Evolutionary conservation across 2,113 vertebrate species (phyloP).

Genomic region (Echinops telfairi): DNA sequence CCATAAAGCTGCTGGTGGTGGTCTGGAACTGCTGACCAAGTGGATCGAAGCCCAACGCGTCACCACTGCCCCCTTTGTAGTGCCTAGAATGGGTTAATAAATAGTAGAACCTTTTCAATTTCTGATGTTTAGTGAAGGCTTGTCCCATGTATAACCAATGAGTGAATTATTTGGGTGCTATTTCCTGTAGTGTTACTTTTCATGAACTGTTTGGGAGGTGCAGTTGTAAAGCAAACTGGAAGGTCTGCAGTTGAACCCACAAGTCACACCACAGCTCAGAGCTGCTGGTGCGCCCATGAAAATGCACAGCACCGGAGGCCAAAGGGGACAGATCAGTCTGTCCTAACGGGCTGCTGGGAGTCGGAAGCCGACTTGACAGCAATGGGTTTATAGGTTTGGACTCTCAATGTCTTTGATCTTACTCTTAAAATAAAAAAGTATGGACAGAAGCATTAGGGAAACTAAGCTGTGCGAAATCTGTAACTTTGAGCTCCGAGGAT

Average conservation of each 20-base stretch:
- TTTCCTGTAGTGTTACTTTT: neutral
- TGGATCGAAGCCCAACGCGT: too few species aligned
- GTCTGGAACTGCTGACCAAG: too few species aligned
- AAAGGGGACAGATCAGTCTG: neutral
- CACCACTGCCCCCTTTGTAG: too few species aligned
- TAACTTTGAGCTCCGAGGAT: slow-evolving; percentile 2
- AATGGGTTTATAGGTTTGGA: neutral
- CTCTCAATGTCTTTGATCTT: slow-evolving; percentile 3
- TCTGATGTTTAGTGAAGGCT: neutral
- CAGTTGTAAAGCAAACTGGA: neutral
- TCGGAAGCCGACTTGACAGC: neutral
- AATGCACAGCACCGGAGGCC: neutral
- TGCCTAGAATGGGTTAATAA: too few species aligned
- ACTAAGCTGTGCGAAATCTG: slow-evolving; percentile 19
- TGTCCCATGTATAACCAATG: neutral
- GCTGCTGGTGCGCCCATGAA: neutral
- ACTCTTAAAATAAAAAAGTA: slow-evolving; percentile 21
- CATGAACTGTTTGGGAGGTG: neutral
- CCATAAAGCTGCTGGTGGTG: too few species aligned
- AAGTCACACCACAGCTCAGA: neutral
- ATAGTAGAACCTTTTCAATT: neutral
- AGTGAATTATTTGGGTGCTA: neutral
- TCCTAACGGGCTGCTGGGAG: neutral
- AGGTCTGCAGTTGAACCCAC: neutral
- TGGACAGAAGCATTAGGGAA: neutral